These are phyloP conservation scores for Cavia aperea DNA, from an alignment of 2,113 vertebrate species.

Conservation along the genomic window DNA sequence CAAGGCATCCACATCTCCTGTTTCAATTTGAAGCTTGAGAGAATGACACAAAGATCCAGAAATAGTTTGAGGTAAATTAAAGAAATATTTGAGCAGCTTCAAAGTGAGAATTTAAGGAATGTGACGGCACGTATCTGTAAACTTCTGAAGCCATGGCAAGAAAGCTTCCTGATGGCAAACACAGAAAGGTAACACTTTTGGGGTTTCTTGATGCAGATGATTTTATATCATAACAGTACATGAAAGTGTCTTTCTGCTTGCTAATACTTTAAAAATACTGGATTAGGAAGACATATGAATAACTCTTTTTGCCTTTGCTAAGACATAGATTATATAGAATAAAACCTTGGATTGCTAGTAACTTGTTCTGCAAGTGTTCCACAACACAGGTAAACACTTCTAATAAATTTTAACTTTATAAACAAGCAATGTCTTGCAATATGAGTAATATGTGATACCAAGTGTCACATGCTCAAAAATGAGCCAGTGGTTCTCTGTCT, in stretches of 20 bases:
- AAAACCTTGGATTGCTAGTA: not conserved
- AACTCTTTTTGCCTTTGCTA: not conserved
- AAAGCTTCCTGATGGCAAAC: not conserved
- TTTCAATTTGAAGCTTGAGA: slow-evolving; percentile 3
- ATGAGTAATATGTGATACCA: not conserved
- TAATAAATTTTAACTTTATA: not conserved
- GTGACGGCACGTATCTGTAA: not conserved
- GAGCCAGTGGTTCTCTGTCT: not conserved
- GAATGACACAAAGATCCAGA: not conserved
- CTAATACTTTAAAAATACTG: not conserved
- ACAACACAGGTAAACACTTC: not conserved
- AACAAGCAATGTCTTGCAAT: not conserved
- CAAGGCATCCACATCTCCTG: not conserved
- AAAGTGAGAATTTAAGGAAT: not conserved
- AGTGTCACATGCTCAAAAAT: not conserved
- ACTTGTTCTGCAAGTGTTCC: not conserved
- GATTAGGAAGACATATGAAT: not conserved
- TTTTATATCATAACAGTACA: not conserved
- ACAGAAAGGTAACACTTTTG: not conserved
- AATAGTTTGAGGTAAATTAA: not conserved
- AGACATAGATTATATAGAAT: not conserved
- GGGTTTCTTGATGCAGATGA: not conserved
- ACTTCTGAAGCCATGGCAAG: not conserved
- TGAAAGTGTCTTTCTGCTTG: not conserved
- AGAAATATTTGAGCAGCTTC: not conserved